Conservation (phyloP, 2,888 invertebrate species). For the Platycheirus rosarum region DNA sequence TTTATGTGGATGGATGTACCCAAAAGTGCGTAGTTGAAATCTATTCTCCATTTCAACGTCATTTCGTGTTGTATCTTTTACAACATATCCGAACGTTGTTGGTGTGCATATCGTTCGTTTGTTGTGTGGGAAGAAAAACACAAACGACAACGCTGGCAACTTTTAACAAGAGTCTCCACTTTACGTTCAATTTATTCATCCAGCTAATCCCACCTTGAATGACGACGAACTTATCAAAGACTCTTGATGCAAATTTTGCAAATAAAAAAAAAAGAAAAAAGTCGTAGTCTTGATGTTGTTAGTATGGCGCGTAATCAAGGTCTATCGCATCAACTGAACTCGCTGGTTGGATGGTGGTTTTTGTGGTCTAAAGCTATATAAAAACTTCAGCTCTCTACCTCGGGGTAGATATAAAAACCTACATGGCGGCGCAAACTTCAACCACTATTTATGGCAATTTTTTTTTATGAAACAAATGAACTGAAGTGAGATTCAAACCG, state of each 20-base stretch:
- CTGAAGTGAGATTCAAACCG: conserved; percentile 27
- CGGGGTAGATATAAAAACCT: conserved; percentile 4
- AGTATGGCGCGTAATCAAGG: conserved; percentile 66
- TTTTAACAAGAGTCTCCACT: conserved; percentile 39
- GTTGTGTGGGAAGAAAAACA: conserved; percentile 48
- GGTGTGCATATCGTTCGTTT: conserved; percentile 9
- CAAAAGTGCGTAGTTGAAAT: conserved; percentile 29
- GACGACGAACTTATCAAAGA: conserved; percentile 39
- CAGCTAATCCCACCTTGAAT: conserved; percentile 52
- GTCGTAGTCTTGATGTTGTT: conserved; percentile 36
- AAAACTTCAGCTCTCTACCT: conserved; percentile 44
- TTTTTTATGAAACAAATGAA: conserved; percentile 48
- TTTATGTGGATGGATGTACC: conserved; percentile 9
- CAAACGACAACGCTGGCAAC: conserved; percentile 5
- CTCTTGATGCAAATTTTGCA: conserved; percentile 60
- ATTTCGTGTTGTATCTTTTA: conserved; percentile 1
- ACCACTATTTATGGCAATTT: conserved; percentile 50
- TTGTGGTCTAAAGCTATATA: conserved; percentile 54
- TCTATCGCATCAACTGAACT: conserved; percentile 57
- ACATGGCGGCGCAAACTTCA: conserved; percentile 23
- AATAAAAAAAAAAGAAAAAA: conserved; percentile 14
- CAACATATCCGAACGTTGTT: conserved; percentile 3
- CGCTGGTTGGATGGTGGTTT: conserved; percentile 56
- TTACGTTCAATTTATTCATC: conserved; percentile 59
- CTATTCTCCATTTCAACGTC: conserved; percentile 14